Evolutionary conservation across 2,888 invertebrate species (phyloP), one percentile per base, ranked within the genome.

Genomic region (Dyspetes luteomarginatus): DNA sequence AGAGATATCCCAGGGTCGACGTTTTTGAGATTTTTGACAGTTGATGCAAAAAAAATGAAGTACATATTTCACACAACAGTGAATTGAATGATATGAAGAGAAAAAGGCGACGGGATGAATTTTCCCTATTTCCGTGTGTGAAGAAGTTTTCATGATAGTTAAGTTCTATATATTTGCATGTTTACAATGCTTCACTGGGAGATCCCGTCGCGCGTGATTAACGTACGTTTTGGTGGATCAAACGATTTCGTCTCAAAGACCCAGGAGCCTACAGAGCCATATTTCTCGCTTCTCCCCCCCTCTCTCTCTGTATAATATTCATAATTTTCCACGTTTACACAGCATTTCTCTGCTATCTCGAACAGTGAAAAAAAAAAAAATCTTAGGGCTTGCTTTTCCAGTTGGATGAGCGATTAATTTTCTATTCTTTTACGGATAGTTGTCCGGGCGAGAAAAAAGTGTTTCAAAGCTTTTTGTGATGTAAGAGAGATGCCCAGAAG

Each of bases 221-320:
- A 77, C 68, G 56, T 50, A 67, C 67, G 76, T 64, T 81, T 48
- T n/a, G 30, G 64, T 68, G 81, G 81, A 81, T 81, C 81, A 76
- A 81, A 72, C 72, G 81, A 62, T 77, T 68, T 64, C 62, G 62
- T 50, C 15, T 36, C 43, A 67, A 67, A 80, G 67, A 68, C 41
- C 60, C n/a, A n/a, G n/a, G n/a, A n/a, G n/a, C n/a, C n/a, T n/a
- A n/a, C n/a, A n/a, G n/a, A 41, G 48, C 0, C 5, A 48, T 15
- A 0, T 48, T 48, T 48, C 2, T 48, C 17, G n/a, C n/a, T n/a
- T 48, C 17, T 41, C 15, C 9, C 55, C n/a, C 26, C 1, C 15
- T 12, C 36, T 7, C 4, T 55, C 26, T 36, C 36, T 36, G 9
- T 36, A 36, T 9, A 15, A 30, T 30, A 15, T 50, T 45, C 45